Evolutionary conservation across 2,113 vertebrate species (phyloP).

Genomic region (Zeus faber): DNA sequence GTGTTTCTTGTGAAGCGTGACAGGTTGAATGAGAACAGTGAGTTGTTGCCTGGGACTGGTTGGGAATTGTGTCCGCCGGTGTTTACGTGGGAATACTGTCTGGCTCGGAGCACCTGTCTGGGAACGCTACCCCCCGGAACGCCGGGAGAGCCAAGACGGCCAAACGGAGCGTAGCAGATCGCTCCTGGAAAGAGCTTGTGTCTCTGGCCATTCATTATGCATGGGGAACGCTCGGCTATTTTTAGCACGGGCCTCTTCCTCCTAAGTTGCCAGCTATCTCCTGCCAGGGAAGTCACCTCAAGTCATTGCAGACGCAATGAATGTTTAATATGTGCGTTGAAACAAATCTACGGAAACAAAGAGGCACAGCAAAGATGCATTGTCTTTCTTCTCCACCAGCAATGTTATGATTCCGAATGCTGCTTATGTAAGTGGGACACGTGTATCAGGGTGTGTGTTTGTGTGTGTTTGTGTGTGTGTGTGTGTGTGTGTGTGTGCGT

Average conservation of each 20-base stretch:
- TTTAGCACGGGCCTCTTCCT: constrained; percentile 46
- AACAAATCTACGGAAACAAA: constrained; percentile 63
- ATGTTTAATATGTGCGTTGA: constrained; percentile 71
- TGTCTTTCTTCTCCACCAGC: constrained; percentile 25
- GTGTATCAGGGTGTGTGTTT: constrained; percentile 7
- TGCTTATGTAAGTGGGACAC: constrained; percentile 63
- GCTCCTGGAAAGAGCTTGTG: constrained; percentile 67
- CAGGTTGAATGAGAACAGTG: constrained; percentile 61
- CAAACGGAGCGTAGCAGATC: constrained; percentile 66
- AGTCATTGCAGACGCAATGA: constrained; percentile 62
- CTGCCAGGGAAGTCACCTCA: constrained; percentile 65
- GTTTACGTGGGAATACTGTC: constrained; percentile 72
- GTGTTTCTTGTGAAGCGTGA: constrained; percentile 63
- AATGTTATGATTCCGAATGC: constrained; percentile 52
- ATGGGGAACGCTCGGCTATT: constrained; percentile 67
- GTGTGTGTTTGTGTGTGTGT: constrained; percentile 6
- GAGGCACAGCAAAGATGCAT: constrained; percentile 34
- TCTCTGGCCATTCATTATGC: constrained; percentile 75
- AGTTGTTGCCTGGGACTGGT: constrained; percentile 51
- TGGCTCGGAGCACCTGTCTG: constrained; percentile 72
- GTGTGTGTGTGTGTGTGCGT: neutral
- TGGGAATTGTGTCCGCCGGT: constrained; percentile 59
- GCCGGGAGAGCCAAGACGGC: constrained; percentile 46
- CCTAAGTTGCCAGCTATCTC: constrained; percentile 57
- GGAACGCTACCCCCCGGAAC: constrained; percentile 49